phyloP scores from a whole-genome alignment of 2,797 vertebrate species.

The Hybognathus amarus region DNA sequence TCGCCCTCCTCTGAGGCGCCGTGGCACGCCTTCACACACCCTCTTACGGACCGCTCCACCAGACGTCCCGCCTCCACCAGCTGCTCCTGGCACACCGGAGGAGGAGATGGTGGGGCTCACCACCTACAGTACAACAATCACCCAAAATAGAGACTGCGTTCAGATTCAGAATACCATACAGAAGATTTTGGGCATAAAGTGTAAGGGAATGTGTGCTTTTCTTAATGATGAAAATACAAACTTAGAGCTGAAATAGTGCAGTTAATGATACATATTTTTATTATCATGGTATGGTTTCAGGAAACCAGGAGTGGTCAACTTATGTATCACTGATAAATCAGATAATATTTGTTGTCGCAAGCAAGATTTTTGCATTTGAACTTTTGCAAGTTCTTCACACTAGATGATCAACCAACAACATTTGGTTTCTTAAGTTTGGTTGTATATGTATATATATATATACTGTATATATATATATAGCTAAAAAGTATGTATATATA shows the following conservation, averaged over 20 bases:
- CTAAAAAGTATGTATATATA: too few species aligned
- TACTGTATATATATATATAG: too few species aligned
- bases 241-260: background rate
- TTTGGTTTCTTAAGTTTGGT: background rate
- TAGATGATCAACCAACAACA: background rate
- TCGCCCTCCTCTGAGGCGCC: constrained; percentile 88
- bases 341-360: background rate
- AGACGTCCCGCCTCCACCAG: constrained; percentile 97
- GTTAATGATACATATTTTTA: background rate
- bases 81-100: constrained; percentile 97
- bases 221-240: background rate
- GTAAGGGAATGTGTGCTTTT: background rate
- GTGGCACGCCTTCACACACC: constrained; percentile 92
- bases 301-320: background rate
- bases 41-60: constrained; percentile 96
- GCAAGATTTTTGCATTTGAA: background rate
- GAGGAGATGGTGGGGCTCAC: constrained; percentile 99
- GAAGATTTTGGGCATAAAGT: background rate
- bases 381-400: background rate
- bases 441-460: too few species aligned
- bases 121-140: constrained; percentile 76
- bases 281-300: background rate
- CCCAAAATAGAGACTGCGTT: background rate
- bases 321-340: background rate
- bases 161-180: background rate